Evolutionary conservation across 2,888 invertebrate species (phyloP), one percentile per base, ranked within the genome.

Genomic region (Melanchra persicariae): DNA sequence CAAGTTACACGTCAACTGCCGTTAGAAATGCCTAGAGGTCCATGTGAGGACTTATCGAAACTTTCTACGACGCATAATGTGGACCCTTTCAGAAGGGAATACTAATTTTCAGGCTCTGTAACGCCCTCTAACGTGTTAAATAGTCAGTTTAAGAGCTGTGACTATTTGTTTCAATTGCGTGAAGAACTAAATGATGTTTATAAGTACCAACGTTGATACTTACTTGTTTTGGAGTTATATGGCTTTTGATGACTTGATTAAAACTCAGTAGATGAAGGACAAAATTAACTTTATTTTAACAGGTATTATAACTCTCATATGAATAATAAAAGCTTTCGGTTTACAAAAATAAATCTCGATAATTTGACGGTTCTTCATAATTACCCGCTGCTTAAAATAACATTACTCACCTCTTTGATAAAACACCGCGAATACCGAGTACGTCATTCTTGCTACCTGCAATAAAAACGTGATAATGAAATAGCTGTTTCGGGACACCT

Each of bases 341-440:
- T 69, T 10, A 22, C 37, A 47, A 70, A 59, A 40, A n/a, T 59
- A 49, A 57, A 37, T 12, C 10, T 34, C 47, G 26, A 9, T 37
- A 37, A 37, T 57, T 26, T 47, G 8, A 45, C 19, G n/a, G 43
- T 57, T 58, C 8, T 9, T 15, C 55, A 24, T 57, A 69, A 63
- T 63, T 77, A 47, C 43, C 40, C 55, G 12, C 24, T n/a, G 24
- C 49, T 58, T 69, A 62, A 66, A 77, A 58, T 40, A 74, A 37
- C 40, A 77, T 87, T 80, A 89, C 69, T 83, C 88, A 30, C 92
- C 90, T 79, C 92, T 88, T 77, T 94, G 91, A 74, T 95, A 95
- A 85, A 95, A 94, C 61, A 95, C 95, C n/a, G 94, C 95, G 77
- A 94, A 94, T 26, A 95, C 86, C 3, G 95, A 95, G 84, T 95